A percentile compares a stretch with the other conserved stretches of the same genome.
Conservation (phyloP, 2,888 invertebrate genomes). For the Maniola hyperantus region DNA sequence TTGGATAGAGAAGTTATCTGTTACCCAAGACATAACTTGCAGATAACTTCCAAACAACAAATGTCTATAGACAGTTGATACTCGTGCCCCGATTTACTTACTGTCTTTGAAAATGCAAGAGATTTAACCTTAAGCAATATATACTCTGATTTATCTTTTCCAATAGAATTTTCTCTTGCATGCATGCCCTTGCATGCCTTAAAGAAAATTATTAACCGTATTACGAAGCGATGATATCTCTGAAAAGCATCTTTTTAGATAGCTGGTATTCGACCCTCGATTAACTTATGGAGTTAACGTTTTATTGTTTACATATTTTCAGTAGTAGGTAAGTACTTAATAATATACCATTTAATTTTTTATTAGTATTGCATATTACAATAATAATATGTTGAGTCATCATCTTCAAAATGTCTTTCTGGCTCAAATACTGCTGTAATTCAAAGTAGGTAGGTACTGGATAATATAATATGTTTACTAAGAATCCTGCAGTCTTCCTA, state of each 20-base stretch:
- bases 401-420: no score
- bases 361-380: no score
- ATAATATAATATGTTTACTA: neutral
- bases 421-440: no score
- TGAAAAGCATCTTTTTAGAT: neutral
- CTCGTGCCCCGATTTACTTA: constrained; percentile 8
- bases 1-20: constrained; percentile 4
- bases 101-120: constrained; percentile 6
- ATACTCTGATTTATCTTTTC: constrained; percentile 8
- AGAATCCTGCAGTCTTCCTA: neutral
- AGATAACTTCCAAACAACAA: neutral
- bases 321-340: no score
- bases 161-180: constrained; percentile 11
- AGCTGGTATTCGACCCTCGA: neutral
- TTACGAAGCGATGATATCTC: neutral
- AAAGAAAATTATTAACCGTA: constrained; percentile 9
- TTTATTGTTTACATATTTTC: no score
- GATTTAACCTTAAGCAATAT: constrained; percentile 1
- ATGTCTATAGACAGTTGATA: constrained; percentile 1
- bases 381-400: no score
- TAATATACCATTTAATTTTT: no score
- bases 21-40: neutral
- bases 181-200: constrained; percentile 17
- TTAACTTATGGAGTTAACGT: no score
- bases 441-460: no score